Percentiles rank a stretch among this genome's conserved stretches.
phyloP scores from a whole-genome alignment of 2,797 vertebrate genomes.

The Pseudomugil gertrudae region DNA sequence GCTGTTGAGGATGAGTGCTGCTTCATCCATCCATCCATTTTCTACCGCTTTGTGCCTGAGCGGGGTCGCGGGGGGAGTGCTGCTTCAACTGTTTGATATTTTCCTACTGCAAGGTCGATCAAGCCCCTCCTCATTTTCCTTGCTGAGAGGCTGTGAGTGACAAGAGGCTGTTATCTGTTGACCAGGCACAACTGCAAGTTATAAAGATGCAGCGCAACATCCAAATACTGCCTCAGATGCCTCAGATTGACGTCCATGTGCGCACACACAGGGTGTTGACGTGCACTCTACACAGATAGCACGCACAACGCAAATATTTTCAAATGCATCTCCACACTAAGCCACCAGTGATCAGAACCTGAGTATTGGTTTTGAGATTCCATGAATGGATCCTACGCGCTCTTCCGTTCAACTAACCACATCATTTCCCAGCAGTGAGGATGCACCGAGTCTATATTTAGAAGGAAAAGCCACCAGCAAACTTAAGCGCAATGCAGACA shows the following conservation, averaged over 20 bases:
- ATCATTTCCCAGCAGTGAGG: conserved; percentile 39
- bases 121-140: neutral
- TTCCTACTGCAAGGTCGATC: conserved; percentile 75
- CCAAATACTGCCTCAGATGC: conserved; percentile 40
- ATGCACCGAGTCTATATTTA: conserved; percentile 45
- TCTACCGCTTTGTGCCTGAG: no score
- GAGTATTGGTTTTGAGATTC: conserved; percentile 19
- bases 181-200: conserved; percentile 54
- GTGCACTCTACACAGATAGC: conserved; percentile 11
- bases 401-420: conserved; percentile 17
- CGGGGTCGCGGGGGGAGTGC: no score
- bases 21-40: no score
- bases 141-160: conserved; percentile 52
- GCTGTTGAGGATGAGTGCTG: conserved; percentile 32
- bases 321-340: conserved; percentile 1
- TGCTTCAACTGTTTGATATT: conserved; percentile 41
- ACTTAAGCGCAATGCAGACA: conserved; percentile 32
- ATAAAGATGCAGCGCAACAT: conserved; percentile 33
- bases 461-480: conserved; percentile 16
- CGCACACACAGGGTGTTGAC: conserved; percentile 7
- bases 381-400: conserved; percentile 7
- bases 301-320: neutral
- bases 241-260: conserved; percentile 20
- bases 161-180: conserved; percentile 55
- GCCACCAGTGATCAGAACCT: conserved; percentile 19